Evolutionary conservation across 2,888 invertebrate genomes (phyloP).

Genomic region (Aporophyla lueneburgensis): DNA sequence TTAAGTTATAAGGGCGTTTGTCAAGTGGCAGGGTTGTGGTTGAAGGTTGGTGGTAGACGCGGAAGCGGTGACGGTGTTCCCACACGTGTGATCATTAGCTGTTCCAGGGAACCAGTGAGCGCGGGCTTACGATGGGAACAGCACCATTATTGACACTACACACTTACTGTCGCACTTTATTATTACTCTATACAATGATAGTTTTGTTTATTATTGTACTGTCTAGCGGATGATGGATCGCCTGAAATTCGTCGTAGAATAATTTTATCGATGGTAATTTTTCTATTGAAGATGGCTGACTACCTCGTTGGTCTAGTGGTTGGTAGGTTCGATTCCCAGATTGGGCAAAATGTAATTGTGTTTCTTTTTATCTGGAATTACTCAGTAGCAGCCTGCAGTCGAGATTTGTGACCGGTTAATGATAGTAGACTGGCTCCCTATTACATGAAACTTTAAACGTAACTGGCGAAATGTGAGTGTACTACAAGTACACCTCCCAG

Average conservation of each 20-base stretch:
- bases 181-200: constrained; percentile 51
- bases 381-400: no score
- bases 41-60: constrained; percentile 65
- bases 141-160: constrained; percentile 74
- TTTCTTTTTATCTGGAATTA: no score
- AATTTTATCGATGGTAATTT: not conserved
- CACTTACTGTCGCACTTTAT: constrained; percentile 58
- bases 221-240: constrained; percentile 27
- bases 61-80: constrained; percentile 79
- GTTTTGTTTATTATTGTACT: constrained; percentile 36
- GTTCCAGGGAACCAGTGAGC: constrained; percentile 79
- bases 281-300: not conserved
- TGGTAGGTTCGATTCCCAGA: no score
- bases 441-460: no score
- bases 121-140: constrained; percentile 78
- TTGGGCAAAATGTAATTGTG: no score
- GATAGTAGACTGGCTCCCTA: no score
- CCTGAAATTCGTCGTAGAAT: constrained; percentile 13
- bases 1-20: constrained; percentile 11
- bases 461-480: no score
- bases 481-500: no score
- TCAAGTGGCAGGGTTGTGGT: constrained; percentile 13
- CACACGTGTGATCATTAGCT: constrained; percentile 85
- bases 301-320: no score
- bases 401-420: no score